Evolutionary conservation across 2,113 vertebrate genomes (phyloP), one percentile per base, ranked within the genome.

Genomic region (Cebidichthys violaceus): DNA sequence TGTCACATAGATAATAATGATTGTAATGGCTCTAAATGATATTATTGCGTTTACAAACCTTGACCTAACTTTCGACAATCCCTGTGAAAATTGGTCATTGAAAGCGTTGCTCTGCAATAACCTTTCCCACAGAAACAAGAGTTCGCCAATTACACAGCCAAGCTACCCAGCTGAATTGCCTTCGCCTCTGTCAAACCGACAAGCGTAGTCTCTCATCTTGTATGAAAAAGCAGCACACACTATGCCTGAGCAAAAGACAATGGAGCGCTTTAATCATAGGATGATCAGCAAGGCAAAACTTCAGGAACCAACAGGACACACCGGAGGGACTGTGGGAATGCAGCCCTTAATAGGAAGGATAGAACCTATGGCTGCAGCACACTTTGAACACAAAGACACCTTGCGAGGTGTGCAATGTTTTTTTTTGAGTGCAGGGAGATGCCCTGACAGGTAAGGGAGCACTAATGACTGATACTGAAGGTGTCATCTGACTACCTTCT

Each of bases 321-420:
- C 82, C 84, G 41, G 71, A 86, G 86, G 89, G 79, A 90, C 77
- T 76, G 70, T 59, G 73, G 73, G 81, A 86, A 84, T 70, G 72
- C 55, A 83, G 54, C 57, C 39, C 69, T 69, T 89, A 90, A 85
- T 82, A 84, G 75, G 86, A 79, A 77, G 75, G 54, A 85, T 68
- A 77, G 77, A 83, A 88, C 88, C 88, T 79, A 76, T 83, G 90
- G 88, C 81, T 76, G 84, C 68, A 69, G 73, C 14, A 2, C 60
- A 67, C 88, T 92, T 94, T 94, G 86, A 94, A 92, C 79, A 75
- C 55, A 71, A 84, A 90, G 71, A 90, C 82, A 88, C 89, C 84
- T 90, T 83, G 82, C 91, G 81, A 92, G 67, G 74, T 84, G 89
- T 70, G 74, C 64, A 33, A 2, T 50, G 83, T 73, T 86, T 86